Conservation (phyloP, 1,140 invertebrate species). For the Venturia canescens region DNA sequence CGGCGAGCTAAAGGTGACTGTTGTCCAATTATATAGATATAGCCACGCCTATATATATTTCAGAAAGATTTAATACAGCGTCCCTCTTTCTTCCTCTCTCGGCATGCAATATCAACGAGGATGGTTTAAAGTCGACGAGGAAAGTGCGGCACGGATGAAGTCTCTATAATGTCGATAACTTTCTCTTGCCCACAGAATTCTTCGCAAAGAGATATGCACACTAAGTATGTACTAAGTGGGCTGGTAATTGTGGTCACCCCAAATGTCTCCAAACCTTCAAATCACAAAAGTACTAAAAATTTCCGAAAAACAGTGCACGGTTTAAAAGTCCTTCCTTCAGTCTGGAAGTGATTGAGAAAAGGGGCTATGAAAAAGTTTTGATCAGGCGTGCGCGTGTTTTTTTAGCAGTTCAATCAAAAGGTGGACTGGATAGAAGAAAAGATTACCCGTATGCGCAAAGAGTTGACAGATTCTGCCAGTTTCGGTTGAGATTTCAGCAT, state of each 20-base stretch:
- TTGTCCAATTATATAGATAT: no score
- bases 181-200: background rate
- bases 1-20: slow-evolving; percentile 6
- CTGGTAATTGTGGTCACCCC: background rate
- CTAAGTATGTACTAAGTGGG: background rate
- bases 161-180: background rate
- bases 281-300: no score
- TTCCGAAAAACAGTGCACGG: no score
- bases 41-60: background rate
- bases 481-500: no score
- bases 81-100: background rate
- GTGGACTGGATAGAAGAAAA: no score
- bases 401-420: no score
- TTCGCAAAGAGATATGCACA: background rate
- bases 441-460: no score
- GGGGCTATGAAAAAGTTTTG: no score
- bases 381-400: no score
- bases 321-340: no score
- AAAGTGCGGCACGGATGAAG: background rate
- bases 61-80: background rate
- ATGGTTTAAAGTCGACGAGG: background rate
- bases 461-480: no score
- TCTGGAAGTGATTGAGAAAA: no score
- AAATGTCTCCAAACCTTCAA: background rate
- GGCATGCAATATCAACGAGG: background rate